phyloP scores from a whole-genome alignment of 2,888 invertebrate genomes.

The Hypena proboscidalis region DNA sequence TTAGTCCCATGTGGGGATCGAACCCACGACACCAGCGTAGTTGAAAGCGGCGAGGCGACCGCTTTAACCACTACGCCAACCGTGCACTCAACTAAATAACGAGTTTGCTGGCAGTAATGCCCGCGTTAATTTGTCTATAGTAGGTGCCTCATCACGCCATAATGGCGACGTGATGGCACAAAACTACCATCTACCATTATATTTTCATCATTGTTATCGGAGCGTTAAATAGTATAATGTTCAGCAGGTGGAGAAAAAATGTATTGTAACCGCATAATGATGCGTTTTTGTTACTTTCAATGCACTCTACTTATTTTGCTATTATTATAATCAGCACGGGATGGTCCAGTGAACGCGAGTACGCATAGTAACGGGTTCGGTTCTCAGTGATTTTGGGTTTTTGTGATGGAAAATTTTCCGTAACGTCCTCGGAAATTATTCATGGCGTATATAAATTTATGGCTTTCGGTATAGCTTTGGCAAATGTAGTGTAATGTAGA shows the following conservation, averaged over 20 bases:
- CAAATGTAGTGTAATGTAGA: no score
- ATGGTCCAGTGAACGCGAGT: no score
- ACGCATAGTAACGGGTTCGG: no score
- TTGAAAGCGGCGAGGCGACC: neutral
- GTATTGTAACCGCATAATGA: constrained; percentile 41
- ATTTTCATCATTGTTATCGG: constrained; percentile 58
- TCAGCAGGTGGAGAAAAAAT: constrained; percentile 50
- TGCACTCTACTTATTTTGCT: constrained; percentile 17
- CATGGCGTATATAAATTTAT: no score
- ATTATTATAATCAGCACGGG: constrained; percentile 25
- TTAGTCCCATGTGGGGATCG: no score
- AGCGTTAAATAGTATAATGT: constrained; percentile 55
- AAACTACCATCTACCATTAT: constrained; percentile 50
- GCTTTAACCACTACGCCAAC: neutral
- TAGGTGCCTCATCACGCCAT: constrained; percentile 52
- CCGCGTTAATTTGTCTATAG: constrained; percentile 48
- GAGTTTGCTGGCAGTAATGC: constrained; percentile 11
- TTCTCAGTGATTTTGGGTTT: no score
- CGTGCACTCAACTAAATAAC: neutral
- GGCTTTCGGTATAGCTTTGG: no score
- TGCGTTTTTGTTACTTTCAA: constrained; percentile 30
- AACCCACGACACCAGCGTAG: no score
- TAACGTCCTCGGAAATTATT: no score
- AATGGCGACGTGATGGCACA: constrained; percentile 48
- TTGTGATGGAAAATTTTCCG: no score